phyloP scores from a whole-genome alignment of 2,113 vertebrate species.

The Hystrix brachyura region DNA sequence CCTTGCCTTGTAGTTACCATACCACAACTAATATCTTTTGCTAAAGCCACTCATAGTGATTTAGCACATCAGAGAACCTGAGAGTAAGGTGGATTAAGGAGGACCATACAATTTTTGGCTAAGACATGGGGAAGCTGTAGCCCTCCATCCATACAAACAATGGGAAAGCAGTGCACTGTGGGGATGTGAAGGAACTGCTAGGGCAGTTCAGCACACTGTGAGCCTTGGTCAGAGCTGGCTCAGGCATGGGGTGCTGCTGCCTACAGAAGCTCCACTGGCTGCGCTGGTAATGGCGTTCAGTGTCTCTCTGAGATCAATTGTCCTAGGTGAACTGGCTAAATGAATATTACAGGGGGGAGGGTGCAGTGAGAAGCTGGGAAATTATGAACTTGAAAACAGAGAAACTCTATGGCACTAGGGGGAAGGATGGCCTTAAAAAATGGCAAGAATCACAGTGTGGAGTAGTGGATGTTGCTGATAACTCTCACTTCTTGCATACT shows the following conservation, averaged over 20 bases:
- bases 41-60: neutral
- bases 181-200: neutral
- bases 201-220: neutral
- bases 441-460: neutral
- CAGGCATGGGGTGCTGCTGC: neutral
- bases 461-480: neutral
- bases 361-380: neutral
- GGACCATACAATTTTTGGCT: neutral
- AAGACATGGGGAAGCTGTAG: neutral
- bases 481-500: neutral
- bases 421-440: neutral
- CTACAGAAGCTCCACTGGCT: neutral
- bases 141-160: neutral
- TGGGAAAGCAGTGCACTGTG: neutral
- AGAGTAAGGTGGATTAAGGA: neutral
- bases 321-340: no score
- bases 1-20: neutral
- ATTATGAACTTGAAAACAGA: neutral
- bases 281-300: neutral
- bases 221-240: neutral
- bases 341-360: neutral
- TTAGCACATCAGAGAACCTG: slow-evolving; percentile 21
- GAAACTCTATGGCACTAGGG: neutral
- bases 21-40: neutral
- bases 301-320: neutral